Evolutionary conservation across 2,113 vertebrate species (phyloP), one percentile per base, ranked within the genome.

Genomic region (Salvelinus namaycush): DNA sequence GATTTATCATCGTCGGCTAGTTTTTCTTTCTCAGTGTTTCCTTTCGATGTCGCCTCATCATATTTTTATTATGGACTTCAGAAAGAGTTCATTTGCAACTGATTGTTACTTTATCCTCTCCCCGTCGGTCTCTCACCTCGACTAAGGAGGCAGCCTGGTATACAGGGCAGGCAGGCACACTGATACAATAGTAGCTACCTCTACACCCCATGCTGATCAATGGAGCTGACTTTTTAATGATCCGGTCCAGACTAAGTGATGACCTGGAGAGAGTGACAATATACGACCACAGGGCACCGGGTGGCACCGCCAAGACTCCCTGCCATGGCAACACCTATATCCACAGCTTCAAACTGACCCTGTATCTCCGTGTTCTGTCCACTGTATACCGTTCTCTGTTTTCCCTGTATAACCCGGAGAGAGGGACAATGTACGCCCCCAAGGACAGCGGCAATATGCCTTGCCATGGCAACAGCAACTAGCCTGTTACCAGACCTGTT

Each of bases 321-420:
- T 57, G 13, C 16, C 51, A 57, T 13, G 51, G 51, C 51, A 57
- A 57, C 51, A 57, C 18, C 54, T 44, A 44, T 9, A 44, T 2
- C 39, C 39, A 39, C 39, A 44, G 39, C 39, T 44, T 44, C 9
- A 44, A 44, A 44, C 39, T 44, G 39, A 57, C 54, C 39, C 39
- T 57, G 51, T 5, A 57, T 57, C 18, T 5, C 13, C 0, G 54
- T 1, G 18, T 0, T 57, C 54, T 57, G 54, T 57, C 9, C 54
- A 16, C 54, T 57, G 54, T 57, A 57, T 57, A 11, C 8, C 6
- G 8, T 9, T 44, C 39, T 44, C 39, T 11, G 8, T 44, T 44
- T 44, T 2, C 93, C 88, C 90, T 54, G 92, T 92, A 94, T 93
- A 44, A 44, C 39, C 39, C 8, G 89, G 88, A 91, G 93, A 94